A percentile compares a stretch with the other conserved stretches of the same genome.
Conservation (phyloP, 2,888 invertebrate genomes). For the Aphidius colemani region DNA sequence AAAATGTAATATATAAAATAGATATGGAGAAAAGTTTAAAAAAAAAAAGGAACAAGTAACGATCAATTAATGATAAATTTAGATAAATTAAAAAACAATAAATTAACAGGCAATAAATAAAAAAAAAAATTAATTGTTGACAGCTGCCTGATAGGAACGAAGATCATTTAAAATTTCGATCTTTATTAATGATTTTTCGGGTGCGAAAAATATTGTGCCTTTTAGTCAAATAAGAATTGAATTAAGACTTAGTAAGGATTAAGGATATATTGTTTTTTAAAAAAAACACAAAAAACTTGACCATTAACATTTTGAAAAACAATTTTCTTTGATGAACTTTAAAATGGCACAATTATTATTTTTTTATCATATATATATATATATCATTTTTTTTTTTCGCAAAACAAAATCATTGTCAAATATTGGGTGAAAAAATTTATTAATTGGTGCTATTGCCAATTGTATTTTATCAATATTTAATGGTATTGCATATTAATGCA, state of each 20-base stretch:
- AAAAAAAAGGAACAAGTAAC: slow-evolving; percentile 26
- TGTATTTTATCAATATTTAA: neutral
- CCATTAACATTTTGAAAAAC: too few species aligned
- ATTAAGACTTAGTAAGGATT: slow-evolving; percentile 55
- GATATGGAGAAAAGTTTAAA: slow-evolving; percentile 18
- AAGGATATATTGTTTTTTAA: slow-evolving; percentile 33
- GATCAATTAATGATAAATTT: neutral
- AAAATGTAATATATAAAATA: slow-evolving; percentile 38
- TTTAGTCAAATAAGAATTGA: slow-evolving; percentile 57
- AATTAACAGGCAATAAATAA: neutral
- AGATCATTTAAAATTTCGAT: slow-evolving; percentile 27
- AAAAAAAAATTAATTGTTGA: slow-evolving; percentile 20
- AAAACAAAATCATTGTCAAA: neutral
- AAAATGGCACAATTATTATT: neutral
- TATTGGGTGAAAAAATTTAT: neutral
- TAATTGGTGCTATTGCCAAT: slow-evolving; percentile 21
- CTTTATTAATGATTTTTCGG: slow-evolving; percentile 45
- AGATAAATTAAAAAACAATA: slow-evolving; percentile 21
- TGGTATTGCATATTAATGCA: neutral
- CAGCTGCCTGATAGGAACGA: slow-evolving; percentile 14
- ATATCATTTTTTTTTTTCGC: slow-evolving; percentile 17
- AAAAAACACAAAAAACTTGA: neutral
- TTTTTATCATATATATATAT: slow-evolving; percentile 18
- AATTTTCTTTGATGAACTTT: neutral
- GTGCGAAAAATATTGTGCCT: slow-evolving; percentile 58